A percentile compares a stretch with the other conserved stretches of the same genome.
Evolutionary conservation across 1,140 invertebrate species (phyloP).

Genomic region (Dendrolimus kikuchii): DNA sequence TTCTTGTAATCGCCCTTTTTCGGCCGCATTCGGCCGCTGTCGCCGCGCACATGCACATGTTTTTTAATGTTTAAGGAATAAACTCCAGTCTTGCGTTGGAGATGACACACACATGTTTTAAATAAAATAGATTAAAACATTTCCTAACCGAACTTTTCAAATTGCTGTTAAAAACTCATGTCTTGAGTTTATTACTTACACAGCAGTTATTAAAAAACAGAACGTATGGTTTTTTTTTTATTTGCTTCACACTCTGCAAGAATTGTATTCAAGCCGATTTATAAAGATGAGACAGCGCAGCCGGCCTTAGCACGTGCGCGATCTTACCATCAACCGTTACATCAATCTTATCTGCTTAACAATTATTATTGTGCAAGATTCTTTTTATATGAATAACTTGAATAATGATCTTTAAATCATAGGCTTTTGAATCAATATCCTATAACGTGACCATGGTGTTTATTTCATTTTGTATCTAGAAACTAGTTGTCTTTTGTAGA

Average conservation of each 20-base stretch:
- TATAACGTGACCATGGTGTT: slow-evolving; percentile 7
- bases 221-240: slow-evolving; percentile 10
- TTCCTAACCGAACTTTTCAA: no score
- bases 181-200: no score
- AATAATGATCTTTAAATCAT: slow-evolving; percentile 14
- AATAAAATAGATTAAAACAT: no score
- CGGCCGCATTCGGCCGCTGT: no score
- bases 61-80: no score
- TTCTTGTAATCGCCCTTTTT: no score
- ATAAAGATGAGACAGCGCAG: slow-evolving; percentile 21
- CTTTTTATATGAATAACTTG: slow-evolving; percentile 14
- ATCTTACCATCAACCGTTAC: slow-evolving; percentile 56
- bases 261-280: slow-evolving; percentile 20
- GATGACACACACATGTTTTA: no score
- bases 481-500: slow-evolving; percentile 29
- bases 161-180: no score
- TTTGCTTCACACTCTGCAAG: slow-evolving; percentile 23
- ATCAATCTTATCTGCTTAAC: slow-evolving; percentile 58
- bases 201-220: no score
- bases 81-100: no score
- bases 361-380: slow-evolving; percentile 38
- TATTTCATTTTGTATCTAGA: slow-evolving; percentile 18
- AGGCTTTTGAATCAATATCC: slow-evolving; percentile 17
- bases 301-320: slow-evolving; percentile 59
- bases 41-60: no score